Percentiles rank a stretch among this genome's conserved stretches.
Conservation (phyloP, 2,888 invertebrate species). For the Eilema caniola region DNA sequence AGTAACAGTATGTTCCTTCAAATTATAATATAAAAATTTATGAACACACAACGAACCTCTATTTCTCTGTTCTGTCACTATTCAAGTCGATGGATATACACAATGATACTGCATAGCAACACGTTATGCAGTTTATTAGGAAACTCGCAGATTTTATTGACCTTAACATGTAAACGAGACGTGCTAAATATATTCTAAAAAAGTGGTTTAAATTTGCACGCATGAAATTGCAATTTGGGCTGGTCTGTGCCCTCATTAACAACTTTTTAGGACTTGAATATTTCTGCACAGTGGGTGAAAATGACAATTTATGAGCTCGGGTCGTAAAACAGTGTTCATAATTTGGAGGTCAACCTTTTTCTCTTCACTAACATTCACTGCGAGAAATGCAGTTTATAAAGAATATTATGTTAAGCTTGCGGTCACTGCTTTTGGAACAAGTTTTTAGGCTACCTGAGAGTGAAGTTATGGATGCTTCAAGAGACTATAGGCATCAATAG, state of each 20-base stretch:
- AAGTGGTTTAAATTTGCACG: neutral
- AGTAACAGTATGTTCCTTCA: no score
- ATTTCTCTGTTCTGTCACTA: neutral
- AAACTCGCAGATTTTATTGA: neutral
- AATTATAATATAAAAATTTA: no score
- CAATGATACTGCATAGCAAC: neutral
- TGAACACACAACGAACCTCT: neutral
- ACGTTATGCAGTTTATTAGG: neutral
- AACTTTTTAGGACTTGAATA: neutral
- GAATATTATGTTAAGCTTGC: neutral
- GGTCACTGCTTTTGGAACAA: neutral
- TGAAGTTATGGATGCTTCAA: neutral
- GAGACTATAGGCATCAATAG: neutral
- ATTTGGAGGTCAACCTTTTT: neutral
- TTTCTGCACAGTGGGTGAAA: neutral
- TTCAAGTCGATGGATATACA: neutral
- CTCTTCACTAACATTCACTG: neutral
- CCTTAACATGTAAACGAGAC: neutral
- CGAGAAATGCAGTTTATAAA: neutral
- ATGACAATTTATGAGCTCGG: slow-evolving; percentile 1
- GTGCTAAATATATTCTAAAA: neutral
- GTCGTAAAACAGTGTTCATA: neutral
- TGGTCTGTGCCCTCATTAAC: neutral
- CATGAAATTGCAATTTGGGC: neutral
- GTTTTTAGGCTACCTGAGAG: neutral